Conservation (phyloP, 2,888 invertebrate species). For the Eucera pruinosa region DNA sequence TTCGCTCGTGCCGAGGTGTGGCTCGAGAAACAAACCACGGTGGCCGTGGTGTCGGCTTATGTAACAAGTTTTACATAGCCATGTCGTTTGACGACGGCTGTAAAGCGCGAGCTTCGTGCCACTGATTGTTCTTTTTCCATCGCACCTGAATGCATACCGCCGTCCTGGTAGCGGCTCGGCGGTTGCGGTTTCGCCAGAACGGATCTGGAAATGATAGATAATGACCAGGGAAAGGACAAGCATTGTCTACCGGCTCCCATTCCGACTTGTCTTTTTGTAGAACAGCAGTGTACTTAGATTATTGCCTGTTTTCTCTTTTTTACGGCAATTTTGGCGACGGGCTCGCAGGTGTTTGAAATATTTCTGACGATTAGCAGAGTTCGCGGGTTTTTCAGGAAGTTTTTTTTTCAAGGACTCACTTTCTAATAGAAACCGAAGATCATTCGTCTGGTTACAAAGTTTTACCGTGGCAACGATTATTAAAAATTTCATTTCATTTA, state of each 20-base stretch:
- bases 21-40: slow-evolving; percentile 18
- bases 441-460: too few species aligned
- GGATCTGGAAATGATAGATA: slow-evolving; percentile 43
- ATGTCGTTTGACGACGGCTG: slow-evolving; percentile 26
- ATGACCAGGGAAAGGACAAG: slow-evolving; percentile 12
- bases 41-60: slow-evolving; percentile 36
- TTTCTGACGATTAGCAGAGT: too few species aligned
- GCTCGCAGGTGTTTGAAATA: neutral
- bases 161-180: too few species aligned
- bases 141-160: slow-evolving; percentile 4
- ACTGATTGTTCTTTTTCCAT: slow-evolving; percentile 26
- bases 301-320: neutral
- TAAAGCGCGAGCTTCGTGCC: slow-evolving; percentile 35
- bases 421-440: too few species aligned
- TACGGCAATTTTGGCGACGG: neutral
- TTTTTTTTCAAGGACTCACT: too few species aligned
- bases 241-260: slow-evolving; percentile 13
- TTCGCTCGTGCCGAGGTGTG: slow-evolving; percentile 53
- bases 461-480: too few species aligned
- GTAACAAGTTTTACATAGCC: slow-evolving; percentile 48
- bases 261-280: neutral
- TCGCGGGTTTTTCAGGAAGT: too few species aligned
- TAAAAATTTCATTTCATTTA: too few species aligned
- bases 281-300: too few species aligned
- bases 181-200: slow-evolving; percentile 26